Evolutionary conservation across 2,113 vertebrate genomes (phyloP), one percentile per base, ranked within the genome.

Genomic region (Pampusana beccarii): DNA sequence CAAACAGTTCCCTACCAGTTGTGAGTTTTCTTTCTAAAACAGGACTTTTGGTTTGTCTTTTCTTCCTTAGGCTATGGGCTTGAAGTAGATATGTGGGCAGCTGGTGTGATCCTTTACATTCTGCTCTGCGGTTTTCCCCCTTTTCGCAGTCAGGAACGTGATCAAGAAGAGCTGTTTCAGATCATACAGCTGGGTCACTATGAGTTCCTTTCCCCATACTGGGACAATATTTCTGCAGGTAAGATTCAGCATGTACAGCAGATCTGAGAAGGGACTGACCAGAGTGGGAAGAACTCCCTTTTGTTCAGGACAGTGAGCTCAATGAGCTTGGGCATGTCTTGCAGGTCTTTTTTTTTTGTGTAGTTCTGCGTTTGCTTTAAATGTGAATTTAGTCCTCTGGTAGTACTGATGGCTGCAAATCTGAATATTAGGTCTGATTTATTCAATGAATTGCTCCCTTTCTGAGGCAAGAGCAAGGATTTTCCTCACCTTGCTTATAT

Each of bases 121-220:
- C 98, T 99, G 29, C 98, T 99, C 40, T 99, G 99, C 13, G 99
- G 99, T 73, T 99, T 99, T 36, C 99, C 99, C 15, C 99, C 99
- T 2, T 99, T 99, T 95, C 98, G 99, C 64, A 99, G 99, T 97
- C 98, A 98, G 20, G 98, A 99, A 16, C 98, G 98, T 40, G 98
- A 99, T 97, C 99, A 99, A 91, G 99, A 99, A 2, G 99, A 99
- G 92, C 98, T 99, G 44, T 99, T 99, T 80, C 97, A 98, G 94
- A 98, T 99, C 94, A 99, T 99, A 97, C 99, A 99, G 86, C 98
- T 98, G 82, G 99, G 98, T 70, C 98, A 98, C 79, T 98, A 99
- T 1, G 98, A 99, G 87, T 99, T 99, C 94, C 98, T 99, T 14
- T 98, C 99, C 40, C 99, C 99, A 3, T 99, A 99, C 97, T 99